Evolutionary conservation across 2,797 vertebrate species (phyloP), one percentile per base, ranked within the genome.

Genomic region (Lepus oiostolus): DNA sequence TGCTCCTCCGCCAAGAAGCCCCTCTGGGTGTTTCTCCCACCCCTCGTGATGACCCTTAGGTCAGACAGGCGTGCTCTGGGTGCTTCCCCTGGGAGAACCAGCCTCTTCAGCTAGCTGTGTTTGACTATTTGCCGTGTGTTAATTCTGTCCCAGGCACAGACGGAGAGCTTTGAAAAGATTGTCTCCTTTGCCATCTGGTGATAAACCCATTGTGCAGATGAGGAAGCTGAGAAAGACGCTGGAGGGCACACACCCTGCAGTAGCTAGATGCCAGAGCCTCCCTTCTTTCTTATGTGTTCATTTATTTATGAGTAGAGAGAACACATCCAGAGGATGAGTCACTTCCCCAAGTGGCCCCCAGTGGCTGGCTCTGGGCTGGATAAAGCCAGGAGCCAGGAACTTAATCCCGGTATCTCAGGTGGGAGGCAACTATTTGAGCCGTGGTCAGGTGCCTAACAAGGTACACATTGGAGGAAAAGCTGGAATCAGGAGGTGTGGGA

Each of bases 141-240:
- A 50, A 50, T 80, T 88, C 65, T 74, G 67, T 84, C 63, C 32
- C 22, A 70, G 47, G 32, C 26, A 42, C 19, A 24, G 24, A 17
- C 6, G 42, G n/a, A 82, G 65, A 84, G 19, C 21, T 72, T 90
- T 67, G 70, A 65, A 38, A 5, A 71, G 75, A 72, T 67, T 7
- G 26, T 85, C 71, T 91, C 30, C 38, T 84, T 65, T 63, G 52
- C 24, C 62, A 12, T 9, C 8, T 92, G 42, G 22, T 32, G 62
- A 14, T 60, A 65, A 83, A 62, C 13, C 47, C 42, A 14, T 24
- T 38, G 3, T 75, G 42, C 1, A 54, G 28, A 60, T 22, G 52
- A 90, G 54, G 88, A 95, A 87, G 93, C 60, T 13, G 90, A 95
- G 70, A 72, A 21, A 85, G 30, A 65, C 70, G 14, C 60, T 9